phyloP scores from a whole-genome alignment of 2,113 vertebrate genomes.

The Parotia lawesii region DNA sequence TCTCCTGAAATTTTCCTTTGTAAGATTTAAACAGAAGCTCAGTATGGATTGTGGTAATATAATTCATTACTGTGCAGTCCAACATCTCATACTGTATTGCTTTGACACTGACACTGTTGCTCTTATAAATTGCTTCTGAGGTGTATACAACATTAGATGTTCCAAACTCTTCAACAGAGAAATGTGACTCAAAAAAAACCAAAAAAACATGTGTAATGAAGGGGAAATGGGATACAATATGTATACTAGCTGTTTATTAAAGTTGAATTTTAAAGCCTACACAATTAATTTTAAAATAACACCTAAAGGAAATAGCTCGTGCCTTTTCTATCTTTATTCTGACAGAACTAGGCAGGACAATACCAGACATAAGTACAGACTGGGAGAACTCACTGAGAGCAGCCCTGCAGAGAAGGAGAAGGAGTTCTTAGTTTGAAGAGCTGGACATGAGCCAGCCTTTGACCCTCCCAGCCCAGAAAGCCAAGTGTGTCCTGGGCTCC shows the following conservation, averaged over 20 bases:
- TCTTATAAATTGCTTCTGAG: neutral
- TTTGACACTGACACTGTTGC: neutral
- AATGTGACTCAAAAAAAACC: neutral
- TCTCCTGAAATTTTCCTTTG: neutral
- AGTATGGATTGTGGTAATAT: neutral
- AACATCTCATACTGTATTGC: neutral
- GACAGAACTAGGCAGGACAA: neutral
- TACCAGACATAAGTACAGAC: neutral
- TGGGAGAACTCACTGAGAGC: neutral
- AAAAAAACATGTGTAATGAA: neutral
- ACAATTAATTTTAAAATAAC: neutral
- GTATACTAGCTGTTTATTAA: neutral
- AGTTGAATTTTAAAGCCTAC: neutral
- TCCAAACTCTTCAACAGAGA: neutral
- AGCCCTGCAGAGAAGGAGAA: neutral
- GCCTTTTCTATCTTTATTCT: neutral
- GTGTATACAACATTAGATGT: neutral
- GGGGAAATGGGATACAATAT: neutral
- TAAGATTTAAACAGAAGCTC: neutral
- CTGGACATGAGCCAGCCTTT: rapidly evolving
- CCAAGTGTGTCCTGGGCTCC: neutral
- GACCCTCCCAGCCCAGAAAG: neutral
- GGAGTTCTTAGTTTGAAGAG: too few relatives aligned
- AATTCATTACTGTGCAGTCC: neutral
- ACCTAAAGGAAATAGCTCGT: neutral